Base-by-base conservation (phyloP, 2,113 vertebrate species). In the Corydoras maculifer region DNA sequence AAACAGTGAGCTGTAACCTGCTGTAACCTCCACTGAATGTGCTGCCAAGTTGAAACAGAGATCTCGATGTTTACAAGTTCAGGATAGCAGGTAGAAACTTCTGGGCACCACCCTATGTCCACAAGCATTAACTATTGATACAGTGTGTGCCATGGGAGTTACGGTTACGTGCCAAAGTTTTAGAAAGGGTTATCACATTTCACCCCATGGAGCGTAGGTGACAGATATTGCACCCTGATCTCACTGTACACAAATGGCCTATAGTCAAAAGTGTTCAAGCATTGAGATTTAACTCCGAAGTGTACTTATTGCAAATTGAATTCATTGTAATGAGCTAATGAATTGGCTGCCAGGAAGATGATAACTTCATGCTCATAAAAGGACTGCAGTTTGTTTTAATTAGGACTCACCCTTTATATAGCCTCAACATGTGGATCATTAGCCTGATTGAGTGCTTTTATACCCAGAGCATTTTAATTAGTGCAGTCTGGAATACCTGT, bases 61-160 rank as follows among this genome's bases (percentile, higher is more conserved):
- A 82, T 13, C 67, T 65, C 70, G 50, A 59, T 81, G 78, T 87
- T 88, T 90, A 87, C 83, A 83, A 84, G 62, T 58, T 57, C 29
- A 57, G 55, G 74, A 78, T 74, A 84, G 31, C 75, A 77, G 82
- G 81, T 74, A 88, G 88, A 88, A 85, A 87, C 85, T 86, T 87
- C 83, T 86, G 86, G 86, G 84, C 87, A 85, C 83, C 79, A 83
- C 82, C 87, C 86, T 72, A 86, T 84, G 85, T 88, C 85, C 83
- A 83, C 85, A 75, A 49, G 53, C 84, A 90, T 91, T 84, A 91
- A 91, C 80, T 87, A 89, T 90, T 90, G 82, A 91, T 89, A 80
- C 79, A 80, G 82, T 83, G 81, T 86, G 89, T 88, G 88, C 87
- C 87, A 89, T 85, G 85, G 77, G 78, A 88, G 88, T 88, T 91